Evolutionary conservation across 2,888 invertebrate species (phyloP), one percentile per base, ranked within the genome.

Genomic region (Chaetogeoica ovagalla): DNA sequence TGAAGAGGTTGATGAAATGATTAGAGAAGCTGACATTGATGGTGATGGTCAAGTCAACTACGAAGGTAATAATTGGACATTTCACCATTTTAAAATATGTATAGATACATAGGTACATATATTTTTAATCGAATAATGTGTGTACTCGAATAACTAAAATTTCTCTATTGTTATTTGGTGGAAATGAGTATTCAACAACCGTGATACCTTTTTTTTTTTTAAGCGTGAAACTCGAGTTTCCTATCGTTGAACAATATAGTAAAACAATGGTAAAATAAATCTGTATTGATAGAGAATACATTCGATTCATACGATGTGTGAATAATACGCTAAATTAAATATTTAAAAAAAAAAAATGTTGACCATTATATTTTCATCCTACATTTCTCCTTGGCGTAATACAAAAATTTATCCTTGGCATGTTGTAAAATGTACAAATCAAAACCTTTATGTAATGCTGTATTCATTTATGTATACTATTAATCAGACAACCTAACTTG

Each of bases 1-100:
- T 89, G 97, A 97, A 88, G 98, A 98, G 88, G 97, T 98, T 85
- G 97, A 98, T 88, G 98, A 98, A 89, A 98, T 98, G 97, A 97
- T 98, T 89, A 91, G 96, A 88, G 97, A 97, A 90, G 97, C 97
- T 85, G 97, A 98, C 89, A 97, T 98, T 88, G 98, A 98, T 88
- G 97, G 97, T 87, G 98, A 98, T 89, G 98, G 98, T 85, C 97
- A 98, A 90, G 97, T 98, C 89, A 96, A 96, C 91, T 97, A 97
- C 88, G 95, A 95, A 91, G 95, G 94, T 94, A 86, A 87, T 88
- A 72, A 63, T 48, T 52, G 48, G 19, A 21, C 48, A 62, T n/a
- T 62, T 30, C 0, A 4, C 8, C 15, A 11, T 7, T n/a, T 1
- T 69, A 55, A 37, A 55, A 15, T 17, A 6, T 37, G 39, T 43